A percentile compares a stretch with the other conserved stretches of the same genome.
Conservation (phyloP, 2,888 invertebrate genomes). For the Drosophila hamatofila region DNA sequence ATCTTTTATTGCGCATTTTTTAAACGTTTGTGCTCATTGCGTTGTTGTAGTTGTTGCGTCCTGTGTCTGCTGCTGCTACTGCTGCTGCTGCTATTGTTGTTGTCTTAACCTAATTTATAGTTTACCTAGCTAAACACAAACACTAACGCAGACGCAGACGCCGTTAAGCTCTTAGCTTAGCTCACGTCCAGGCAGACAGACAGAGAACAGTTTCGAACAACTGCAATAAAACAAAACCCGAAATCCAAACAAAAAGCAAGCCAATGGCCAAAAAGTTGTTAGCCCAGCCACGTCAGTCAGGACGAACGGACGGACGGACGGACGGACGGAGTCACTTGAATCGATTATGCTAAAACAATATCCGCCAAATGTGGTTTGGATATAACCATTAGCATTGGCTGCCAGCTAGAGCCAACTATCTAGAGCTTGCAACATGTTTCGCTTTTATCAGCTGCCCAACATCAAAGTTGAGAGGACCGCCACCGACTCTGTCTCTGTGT, state of each 20-base stretch:
- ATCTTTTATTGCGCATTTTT: slow-evolving; percentile 82
- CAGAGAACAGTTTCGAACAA: slow-evolving; percentile 46
- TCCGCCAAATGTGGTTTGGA: slow-evolving; percentile 73
- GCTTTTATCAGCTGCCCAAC: slow-evolving; percentile 59
- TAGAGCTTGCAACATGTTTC: slow-evolving; percentile 49
- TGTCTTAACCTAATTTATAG: slow-evolving; percentile 81
- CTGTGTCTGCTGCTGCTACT: slow-evolving; percentile 45
- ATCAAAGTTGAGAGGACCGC: slow-evolving; percentile 61
- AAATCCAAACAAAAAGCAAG: slow-evolving; percentile 51
- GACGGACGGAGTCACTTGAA: slow-evolving; percentile 73
- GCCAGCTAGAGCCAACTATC: slow-evolving; percentile 36
- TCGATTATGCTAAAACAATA: slow-evolving; percentile 84
- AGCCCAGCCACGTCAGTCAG: slow-evolving; percentile 58
- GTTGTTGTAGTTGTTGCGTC: slow-evolving; percentile 2
- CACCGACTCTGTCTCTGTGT: background rate
- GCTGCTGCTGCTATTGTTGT: slow-evolving; percentile 46
- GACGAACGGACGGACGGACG: slow-evolving; percentile 39
- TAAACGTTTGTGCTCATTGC: slow-evolving; percentile 52
- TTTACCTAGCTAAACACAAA: slow-evolving; percentile 57
- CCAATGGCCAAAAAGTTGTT: slow-evolving; percentile 54
- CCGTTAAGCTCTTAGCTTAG: slow-evolving; percentile 45
- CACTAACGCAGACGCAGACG: slow-evolving; percentile 9
- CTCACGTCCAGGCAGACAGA: slow-evolving; percentile 42
- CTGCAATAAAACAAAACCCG: slow-evolving; percentile 77
- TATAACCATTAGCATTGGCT: slow-evolving; percentile 64